Percentiles rank a stretch among this genome's conserved stretches.
Conservation (phyloP, 1,140 invertebrate genomes). For the Patella vulgata region DNA sequence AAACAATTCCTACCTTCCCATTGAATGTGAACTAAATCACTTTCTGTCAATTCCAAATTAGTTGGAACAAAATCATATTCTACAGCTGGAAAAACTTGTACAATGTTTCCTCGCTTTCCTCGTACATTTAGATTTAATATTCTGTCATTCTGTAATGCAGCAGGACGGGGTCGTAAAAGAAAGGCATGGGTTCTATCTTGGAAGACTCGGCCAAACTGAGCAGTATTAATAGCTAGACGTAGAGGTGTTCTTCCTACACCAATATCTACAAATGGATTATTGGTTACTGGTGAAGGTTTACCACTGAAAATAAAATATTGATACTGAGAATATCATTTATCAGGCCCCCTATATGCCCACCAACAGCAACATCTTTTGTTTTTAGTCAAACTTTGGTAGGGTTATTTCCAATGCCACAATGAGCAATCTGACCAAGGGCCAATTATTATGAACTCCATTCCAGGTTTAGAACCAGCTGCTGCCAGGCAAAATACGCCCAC, state of each 20-base stretch:
- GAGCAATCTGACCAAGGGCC: too few relatives aligned
- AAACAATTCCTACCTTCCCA: conserved; percentile 65
- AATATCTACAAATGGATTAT: conserved; percentile 55
- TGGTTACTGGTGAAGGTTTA: conserved; percentile 42
- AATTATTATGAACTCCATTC: too few relatives aligned
- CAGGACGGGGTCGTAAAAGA: conserved; percentile 44
- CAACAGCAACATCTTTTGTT: too few relatives aligned
- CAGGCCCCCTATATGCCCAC: too few relatives aligned
- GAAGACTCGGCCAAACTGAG: conserved; percentile 63
- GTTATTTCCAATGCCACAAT: too few relatives aligned
- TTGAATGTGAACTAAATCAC: conserved; percentile 63
- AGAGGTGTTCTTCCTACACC: conserved; percentile 50
- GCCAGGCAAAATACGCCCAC: too few relatives aligned
- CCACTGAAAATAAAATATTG: conserved; percentile 8
- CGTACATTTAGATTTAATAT: conserved; percentile 61
- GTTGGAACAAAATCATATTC: conserved; percentile 65
- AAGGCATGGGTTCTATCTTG: conserved; percentile 65
- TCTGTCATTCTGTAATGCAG: conserved; percentile 22
- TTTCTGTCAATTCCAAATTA: conserved; percentile 39
- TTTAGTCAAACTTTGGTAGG: too few relatives aligned
- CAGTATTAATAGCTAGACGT: conserved; percentile 62
- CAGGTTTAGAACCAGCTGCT: too few relatives aligned
- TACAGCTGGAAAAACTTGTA: conserved; percentile 63
- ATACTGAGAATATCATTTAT: too few relatives aligned
- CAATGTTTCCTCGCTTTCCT: conserved; percentile 65